Conservation (phyloP, 92 coral and sea anemone genomes). For the Chrysogorgia sp. region DNA sequence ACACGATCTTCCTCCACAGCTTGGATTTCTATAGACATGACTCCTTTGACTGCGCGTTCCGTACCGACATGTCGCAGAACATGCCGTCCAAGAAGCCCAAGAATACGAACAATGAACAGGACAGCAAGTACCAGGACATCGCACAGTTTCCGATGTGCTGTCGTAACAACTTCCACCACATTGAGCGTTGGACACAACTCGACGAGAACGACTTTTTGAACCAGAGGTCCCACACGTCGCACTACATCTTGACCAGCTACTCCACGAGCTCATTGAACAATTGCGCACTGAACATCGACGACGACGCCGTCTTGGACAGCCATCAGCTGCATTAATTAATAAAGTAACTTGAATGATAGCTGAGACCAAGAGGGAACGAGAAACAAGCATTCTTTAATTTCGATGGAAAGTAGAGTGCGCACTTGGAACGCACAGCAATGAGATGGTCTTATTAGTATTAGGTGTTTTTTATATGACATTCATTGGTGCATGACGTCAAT, state of each 20-base stretch:
- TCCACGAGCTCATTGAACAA: conserved; percentile 69
- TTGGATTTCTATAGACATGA: conserved; percentile 46
- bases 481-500: too few relatives aligned
- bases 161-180: conserved; percentile 16
- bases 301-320: conserved; percentile 59
- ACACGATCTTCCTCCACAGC: conserved; percentile 82
- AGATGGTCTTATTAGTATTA: too few relatives aligned
- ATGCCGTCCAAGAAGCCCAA: conserved; percentile 80
- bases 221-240: conserved; percentile 69
- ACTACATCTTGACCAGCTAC: conserved; percentile 65
- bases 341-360: not conserved
- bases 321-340: not conserved
- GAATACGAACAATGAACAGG: conserved; percentile 64
- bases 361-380: not conserved
- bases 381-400: not conserved
- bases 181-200: conserved; percentile 16
- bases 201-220: conserved; percentile 49
- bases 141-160: conserved; percentile 20
- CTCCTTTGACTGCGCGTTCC: conserved; percentile 70
- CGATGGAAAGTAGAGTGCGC: not conserved
- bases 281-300: conserved; percentile 55
- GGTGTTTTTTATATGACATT: too few relatives aligned
- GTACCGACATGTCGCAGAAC: conserved; percentile 71
- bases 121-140: conserved; percentile 80
- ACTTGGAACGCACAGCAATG: too few relatives aligned